Conservation (phyloP, 2,888 invertebrate genomes). For the Dynastes grantii region DNA sequence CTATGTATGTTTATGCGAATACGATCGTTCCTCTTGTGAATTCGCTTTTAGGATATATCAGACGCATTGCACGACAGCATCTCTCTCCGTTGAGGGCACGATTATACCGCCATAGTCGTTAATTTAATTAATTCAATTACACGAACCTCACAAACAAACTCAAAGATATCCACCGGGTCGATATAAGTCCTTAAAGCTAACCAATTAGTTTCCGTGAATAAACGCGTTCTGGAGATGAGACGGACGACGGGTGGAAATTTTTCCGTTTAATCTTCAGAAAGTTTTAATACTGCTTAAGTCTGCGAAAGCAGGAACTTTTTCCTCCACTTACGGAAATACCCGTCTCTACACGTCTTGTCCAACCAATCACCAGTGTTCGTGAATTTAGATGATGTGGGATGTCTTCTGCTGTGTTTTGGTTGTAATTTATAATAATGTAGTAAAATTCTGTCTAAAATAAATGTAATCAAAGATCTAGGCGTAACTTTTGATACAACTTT, state of each 20-base stretch:
- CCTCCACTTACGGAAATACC: neutral
- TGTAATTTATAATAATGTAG: no score
- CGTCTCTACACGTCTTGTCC: neutral
- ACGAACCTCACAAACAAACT: conserved; percentile 51
- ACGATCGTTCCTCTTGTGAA: conserved; percentile 7
- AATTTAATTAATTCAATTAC: conserved; percentile 52
- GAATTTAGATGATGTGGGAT: no score
- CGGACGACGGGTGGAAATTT: conserved; percentile 19
- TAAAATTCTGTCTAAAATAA: no score
- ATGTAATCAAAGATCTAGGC: no score
- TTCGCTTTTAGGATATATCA: conserved; percentile 10
- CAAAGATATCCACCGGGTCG: conserved; percentile 44
- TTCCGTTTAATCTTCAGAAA: conserved; percentile 32
- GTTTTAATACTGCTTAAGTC: conserved; percentile 33
- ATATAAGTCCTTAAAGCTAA: conserved; percentile 42
- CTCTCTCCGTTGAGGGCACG: conserved; percentile 30
- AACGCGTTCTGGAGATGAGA: conserved; percentile 3
- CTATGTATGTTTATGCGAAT: conserved; percentile 15
- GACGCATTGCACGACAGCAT: conserved; percentile 17
- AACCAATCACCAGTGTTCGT: no score
- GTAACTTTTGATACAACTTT: no score
- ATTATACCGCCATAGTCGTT: conserved; percentile 42
- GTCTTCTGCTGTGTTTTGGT: no score
- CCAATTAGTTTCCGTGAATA: conserved; percentile 36
- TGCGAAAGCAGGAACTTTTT: conserved; percentile 14